Evolutionary conservation across 2,113 vertebrate genomes (phyloP), one percentile per base, ranked within the genome.

Genomic region (Campylorhamphus procurvoides): DNA sequence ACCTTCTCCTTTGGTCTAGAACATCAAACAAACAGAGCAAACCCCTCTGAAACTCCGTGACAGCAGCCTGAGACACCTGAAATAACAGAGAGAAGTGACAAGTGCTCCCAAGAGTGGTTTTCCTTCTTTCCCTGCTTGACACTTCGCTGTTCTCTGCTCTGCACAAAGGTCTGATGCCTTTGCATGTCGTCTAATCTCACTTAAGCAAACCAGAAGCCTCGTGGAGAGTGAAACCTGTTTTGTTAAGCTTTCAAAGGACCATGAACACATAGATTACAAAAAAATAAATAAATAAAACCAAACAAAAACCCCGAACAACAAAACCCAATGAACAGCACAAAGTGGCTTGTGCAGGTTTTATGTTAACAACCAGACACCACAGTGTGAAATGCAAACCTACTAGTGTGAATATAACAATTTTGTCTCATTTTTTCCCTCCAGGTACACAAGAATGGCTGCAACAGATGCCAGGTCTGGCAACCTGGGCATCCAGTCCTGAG

Each of bases 81-180:
- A 94, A 78, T 86, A 92, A 93, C 82, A 92, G 55, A 59, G 2
- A 39, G 58, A 73, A 87, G 66, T 72, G 85, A 95, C 85, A 94
- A 88, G 64, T 25, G 37, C 52, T 96, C 94, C 92, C 82, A 44
- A 42, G 76, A 81, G 92, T 40, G 37, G 47, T 63, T 89, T 91
- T 77, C 33, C 60, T 66, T 74, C 71, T 90, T 77, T 52, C 22
- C 52, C 31, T 46, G 72, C 66, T 68, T 78, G 83, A 92, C 82
- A 77, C 68, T 56, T 89, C 22, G 2, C 71, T 62, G 53, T 52
- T 78, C 56, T 50, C 63, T 53, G 31, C 9, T 29, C 37, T 40
- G 77, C 81, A 75, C 46, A 37, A 66, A 87, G 47, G 64, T 24
- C 84, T 75, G 64, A 49, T 68, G 73, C 69, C 23, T 92, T 81